Evolutionary conservation across 2,888 invertebrate genomes (phyloP), one percentile per base, ranked within the genome.

Genomic region (Poecilobothrus nobilitatus): DNA sequence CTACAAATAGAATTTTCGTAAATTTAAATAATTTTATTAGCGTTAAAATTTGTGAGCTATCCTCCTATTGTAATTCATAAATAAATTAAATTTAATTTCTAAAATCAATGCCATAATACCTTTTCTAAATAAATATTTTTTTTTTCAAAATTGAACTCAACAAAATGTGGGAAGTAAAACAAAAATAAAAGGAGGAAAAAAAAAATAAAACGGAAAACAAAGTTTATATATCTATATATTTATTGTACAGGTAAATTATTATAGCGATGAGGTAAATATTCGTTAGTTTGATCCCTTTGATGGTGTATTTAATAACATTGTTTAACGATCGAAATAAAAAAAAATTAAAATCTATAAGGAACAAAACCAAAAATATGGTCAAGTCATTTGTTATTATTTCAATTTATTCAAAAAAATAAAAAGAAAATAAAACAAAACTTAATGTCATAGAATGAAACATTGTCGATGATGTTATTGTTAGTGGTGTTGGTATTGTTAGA

Each of bases 321-420:
- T 53, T 53, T 53, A n/a, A 53, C 53, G 53, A 53, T n/a, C 5
- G 15, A n/a, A 37, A 18, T 53, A 53, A 53, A 12, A 53, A 53
- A n/a, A 53, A 53, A 53, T 12, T 53, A 44, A 44, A 10, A 44
- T 10, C 12, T 10, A 44, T 53, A 53, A 53, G 18, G 12, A 53
- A 53, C 15, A 53, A 44, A 53, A 53, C 15, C 12, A 53, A 53
- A 53, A 53, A 53, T 53, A 53, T 53, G n/a, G 53, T 53, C 53
- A 53, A n/a, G 53, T 53, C 53, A 53, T 53, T 53, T 53, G 53
- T 53, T 53, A 53, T 53, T 53, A 53, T 53, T 53, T 53, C 18
- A 53, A 53, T 53, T 53, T 53, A 53, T 53, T 53, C 6, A 6
- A 12, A 18, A 53, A 41, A 41, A 1, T 5, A 41, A 41, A 41